A percentile compares a stretch with the other conserved stretches of the same genome.
Conservation (phyloP, 2,113 vertebrate genomes). For the Bungarus multicinctus region DNA sequence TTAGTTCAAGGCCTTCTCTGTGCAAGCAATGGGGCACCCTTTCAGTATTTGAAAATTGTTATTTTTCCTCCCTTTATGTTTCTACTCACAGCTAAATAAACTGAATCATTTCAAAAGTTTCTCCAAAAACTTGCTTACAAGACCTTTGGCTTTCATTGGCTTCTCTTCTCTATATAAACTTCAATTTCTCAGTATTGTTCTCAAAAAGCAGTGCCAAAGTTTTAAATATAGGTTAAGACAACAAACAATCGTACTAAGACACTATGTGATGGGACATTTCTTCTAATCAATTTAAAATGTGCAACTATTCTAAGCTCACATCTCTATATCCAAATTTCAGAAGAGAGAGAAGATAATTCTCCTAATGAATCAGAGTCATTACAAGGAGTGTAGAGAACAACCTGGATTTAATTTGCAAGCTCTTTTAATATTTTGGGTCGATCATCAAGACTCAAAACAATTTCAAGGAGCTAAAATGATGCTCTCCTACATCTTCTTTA, state of each 20-base stretch:
- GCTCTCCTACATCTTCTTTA: too few relatives aligned
- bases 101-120: neutral
- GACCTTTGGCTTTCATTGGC: neutral
- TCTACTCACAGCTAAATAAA: neutral
- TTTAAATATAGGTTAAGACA: neutral
- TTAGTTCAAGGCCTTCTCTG: neutral
- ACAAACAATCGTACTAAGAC: neutral
- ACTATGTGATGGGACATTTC: neutral
- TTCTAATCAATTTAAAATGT: too few relatives aligned
- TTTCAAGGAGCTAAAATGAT: too few relatives aligned
- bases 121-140: neutral
- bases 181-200: neutral
- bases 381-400: too few relatives aligned
- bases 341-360: too few relatives aligned
- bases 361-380: too few relatives aligned
- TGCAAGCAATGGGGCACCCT: too few relatives aligned
- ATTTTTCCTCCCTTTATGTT: neutral
- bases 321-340: too few relatives aligned
- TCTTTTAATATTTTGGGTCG: too few relatives aligned
- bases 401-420: too few relatives aligned
- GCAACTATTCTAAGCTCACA: too few relatives aligned
- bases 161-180: neutral
- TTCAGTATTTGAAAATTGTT: neutral
- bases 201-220: neutral
- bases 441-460: too few relatives aligned